These are phyloP conservation scores for Charaxes varanes DNA, from an alignment of 1,140 invertebrate genomes.

Conservation along the genomic window DNA sequence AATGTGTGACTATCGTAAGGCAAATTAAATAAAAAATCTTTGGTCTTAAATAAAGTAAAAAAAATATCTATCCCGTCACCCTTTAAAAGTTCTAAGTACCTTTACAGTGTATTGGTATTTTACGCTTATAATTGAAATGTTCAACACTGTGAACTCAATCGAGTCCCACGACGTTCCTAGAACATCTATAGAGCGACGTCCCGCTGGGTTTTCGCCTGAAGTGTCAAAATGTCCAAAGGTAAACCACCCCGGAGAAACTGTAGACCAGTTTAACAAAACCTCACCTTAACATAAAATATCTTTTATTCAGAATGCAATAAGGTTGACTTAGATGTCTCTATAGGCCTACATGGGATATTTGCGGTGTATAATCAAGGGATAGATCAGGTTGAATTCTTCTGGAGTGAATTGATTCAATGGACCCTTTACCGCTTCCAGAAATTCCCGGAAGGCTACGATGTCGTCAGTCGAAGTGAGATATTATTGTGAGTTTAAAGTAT, in stretches of 20 bases:
- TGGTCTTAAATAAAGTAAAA: too few species aligned
- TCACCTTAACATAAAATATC: constrained; percentile 3
- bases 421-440: constrained; percentile 40
- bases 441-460: constrained; percentile 48
- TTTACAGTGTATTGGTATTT: too few species aligned
- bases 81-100: too few species aligned
- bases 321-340: not conserved
- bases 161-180: constrained; percentile 55
- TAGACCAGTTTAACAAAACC: constrained; percentile 8
- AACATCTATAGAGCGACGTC: constrained; percentile 53
- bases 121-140: constrained; percentile 50
- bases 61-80: too few species aligned
- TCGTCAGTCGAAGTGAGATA: constrained; percentile 33
- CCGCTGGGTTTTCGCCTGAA: constrained; percentile 63
- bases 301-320: constrained; percentile 8
- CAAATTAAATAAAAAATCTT: too few species aligned
- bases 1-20: too few species aligned
- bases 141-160: constrained; percentile 50
- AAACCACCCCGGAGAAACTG: constrained; percentile 47
- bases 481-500: constrained; percentile 12
- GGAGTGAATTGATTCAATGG: constrained; percentile 37
- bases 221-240: constrained; percentile 66
- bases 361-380: constrained; percentile 42
- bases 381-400: constrained; percentile 39
- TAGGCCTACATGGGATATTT: constrained; percentile 27